Conservation (phyloP, 2,797 vertebrate genomes). For the Falco berigora region DNA sequence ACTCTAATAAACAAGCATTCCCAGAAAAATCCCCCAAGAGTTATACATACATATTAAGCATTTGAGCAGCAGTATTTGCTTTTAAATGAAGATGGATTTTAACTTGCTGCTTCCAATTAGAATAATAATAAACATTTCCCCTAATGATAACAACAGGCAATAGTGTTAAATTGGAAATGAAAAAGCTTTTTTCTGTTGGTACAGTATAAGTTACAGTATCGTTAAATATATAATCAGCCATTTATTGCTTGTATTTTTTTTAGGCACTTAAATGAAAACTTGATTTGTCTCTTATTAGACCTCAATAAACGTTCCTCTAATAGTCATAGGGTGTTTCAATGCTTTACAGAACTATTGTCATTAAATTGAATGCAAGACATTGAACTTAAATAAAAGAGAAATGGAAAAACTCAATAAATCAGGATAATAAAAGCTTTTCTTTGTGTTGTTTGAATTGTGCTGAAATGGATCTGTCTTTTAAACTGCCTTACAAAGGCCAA, state of each 20-base stretch:
- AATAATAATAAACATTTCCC: conserved; percentile 51
- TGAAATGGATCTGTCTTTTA: conserved; percentile 11
- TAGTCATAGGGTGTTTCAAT: conserved; percentile 49
- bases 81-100: conserved; percentile 49
- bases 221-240: conserved; percentile 42
- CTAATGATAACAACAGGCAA: conserved; percentile 21
- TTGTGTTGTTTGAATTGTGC: conserved; percentile 4
- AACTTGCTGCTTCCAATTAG: conserved; percentile 51
- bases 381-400: conserved; percentile 58
- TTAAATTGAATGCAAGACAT: conserved; percentile 49
- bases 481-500: conserved; percentile 23
- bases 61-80: background rate
- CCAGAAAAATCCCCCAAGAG: background rate
- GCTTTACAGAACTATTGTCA: conserved; percentile 28
- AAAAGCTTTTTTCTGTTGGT: background rate
- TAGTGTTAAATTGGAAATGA: conserved; percentile 13
- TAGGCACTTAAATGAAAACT: conserved; percentile 45
- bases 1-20: background rate
- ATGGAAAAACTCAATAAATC: conserved; percentile 53
- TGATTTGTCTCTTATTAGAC: conserved; percentile 61
- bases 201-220: conserved; percentile 16
- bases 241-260: conserved; percentile 49
- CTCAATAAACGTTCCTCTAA: conserved; percentile 55
- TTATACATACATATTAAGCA: background rate
- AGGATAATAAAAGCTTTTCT: conserved; percentile 45